These are phyloP conservation scores for Indicator indicator DNA, from an alignment of 2,113 vertebrate species.

Conservation along the genomic window DNA sequence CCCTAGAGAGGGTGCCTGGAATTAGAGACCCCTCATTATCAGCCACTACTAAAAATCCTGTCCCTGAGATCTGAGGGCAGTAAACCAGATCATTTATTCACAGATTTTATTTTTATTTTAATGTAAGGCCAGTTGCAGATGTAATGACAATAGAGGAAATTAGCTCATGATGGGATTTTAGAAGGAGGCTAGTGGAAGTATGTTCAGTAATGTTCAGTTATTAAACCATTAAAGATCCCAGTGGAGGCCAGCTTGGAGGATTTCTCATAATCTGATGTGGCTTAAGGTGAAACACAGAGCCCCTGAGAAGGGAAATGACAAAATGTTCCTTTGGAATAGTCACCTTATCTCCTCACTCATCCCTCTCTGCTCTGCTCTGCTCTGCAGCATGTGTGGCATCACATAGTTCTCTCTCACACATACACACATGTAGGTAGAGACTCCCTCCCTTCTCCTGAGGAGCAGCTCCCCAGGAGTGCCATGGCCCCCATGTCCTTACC, in stretches of 20 bases:
- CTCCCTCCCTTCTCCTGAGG: neutral
- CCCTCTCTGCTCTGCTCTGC: neutral
- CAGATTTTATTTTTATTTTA: neutral
- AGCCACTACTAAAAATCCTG: neutral
- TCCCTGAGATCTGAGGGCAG: neutral
- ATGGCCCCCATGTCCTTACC: neutral
- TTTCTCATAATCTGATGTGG: conserved; percentile 41
- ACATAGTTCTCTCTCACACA: fast-evolving
- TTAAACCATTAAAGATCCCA: conserved; percentile 64
- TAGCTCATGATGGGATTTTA: conserved; percentile 64
- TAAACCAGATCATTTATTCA: neutral
- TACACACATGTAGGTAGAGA: fast-evolving
- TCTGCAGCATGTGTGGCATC: neutral
- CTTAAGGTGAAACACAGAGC: conserved; percentile 45
- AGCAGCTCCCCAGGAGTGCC: neutral
- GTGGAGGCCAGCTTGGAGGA: conserved; percentile 42
- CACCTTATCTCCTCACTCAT: neutral
- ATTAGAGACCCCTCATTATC: neutral
- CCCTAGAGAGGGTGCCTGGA: neutral
- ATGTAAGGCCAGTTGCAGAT: conserved; percentile 69
- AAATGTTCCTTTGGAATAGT: conserved; percentile 14
- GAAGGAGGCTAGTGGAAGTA: conserved; percentile 58
- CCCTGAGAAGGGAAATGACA: conserved; percentile 55
- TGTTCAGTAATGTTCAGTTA: conserved; percentile 55
- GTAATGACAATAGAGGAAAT: conserved; percentile 68